Conservation (phyloP, 2,113 vertebrate genomes). For the Calidris pugnax region DNA sequence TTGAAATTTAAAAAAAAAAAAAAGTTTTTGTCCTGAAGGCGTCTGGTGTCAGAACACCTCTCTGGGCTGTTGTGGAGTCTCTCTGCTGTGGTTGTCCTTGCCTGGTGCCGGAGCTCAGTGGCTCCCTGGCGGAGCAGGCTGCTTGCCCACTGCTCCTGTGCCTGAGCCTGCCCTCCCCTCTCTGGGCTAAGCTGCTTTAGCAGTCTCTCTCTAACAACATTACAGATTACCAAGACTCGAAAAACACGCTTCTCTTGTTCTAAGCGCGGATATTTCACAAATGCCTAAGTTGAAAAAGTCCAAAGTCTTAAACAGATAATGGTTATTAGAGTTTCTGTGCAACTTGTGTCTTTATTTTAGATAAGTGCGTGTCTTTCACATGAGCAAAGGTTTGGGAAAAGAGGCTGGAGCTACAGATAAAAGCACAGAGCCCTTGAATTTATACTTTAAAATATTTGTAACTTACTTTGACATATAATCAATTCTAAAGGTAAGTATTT, state of each 20-base stretch:
- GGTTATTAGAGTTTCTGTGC: background rate
- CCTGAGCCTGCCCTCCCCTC: fast-evolving
- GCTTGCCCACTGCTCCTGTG: background rate
- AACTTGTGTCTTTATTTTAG: background rate
- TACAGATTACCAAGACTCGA: background rate
- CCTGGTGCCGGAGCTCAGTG: background rate
- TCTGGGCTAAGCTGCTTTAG: background rate
- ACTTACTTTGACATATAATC: background rate
- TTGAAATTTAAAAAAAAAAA: too few species aligned
- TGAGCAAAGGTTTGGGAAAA: background rate
- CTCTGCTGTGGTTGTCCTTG: background rate
- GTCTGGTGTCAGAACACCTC: fast-evolving
- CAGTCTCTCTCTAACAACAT: background rate
- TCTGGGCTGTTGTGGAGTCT: background rate
- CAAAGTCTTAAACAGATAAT: background rate
- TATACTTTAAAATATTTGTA: background rate
- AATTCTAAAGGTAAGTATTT: background rate
- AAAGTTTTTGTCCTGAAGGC: background rate
- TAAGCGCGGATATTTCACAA: background rate
- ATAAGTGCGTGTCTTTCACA: background rate
- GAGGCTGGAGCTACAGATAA: background rate
- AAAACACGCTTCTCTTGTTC: background rate
- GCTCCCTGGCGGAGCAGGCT: background rate
- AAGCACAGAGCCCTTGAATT: background rate
- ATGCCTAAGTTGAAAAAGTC: background rate